These are phyloP conservation scores for Cheilosia soror DNA, from an alignment of 2,888 invertebrate species.

Conservation along the genomic window DNA sequence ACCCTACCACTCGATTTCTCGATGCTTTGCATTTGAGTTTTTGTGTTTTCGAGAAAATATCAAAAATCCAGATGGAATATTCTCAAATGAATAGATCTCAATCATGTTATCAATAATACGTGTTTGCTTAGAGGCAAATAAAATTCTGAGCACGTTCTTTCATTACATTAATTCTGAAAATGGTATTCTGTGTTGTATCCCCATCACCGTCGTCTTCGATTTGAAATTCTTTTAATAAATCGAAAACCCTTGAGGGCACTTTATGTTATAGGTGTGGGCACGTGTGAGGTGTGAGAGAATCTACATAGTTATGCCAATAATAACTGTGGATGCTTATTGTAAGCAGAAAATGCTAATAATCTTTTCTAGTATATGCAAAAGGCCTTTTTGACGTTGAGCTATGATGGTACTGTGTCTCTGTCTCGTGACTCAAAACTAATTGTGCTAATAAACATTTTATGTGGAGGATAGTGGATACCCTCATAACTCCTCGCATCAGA, in stretches of 20 bases:
- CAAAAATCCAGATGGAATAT: slow-evolving; percentile 57
- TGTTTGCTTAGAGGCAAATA: slow-evolving; percentile 58
- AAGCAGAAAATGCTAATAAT: neutral
- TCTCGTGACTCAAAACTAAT: neutral
- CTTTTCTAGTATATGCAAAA: no score
- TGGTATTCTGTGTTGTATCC: slow-evolving; percentile 29
- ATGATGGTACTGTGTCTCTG: neutral
- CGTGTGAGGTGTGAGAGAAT: slow-evolving; percentile 14
- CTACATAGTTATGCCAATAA: slow-evolving; percentile 29
- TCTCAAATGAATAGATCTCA: slow-evolving; percentile 71
- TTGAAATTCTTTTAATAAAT: slow-evolving; percentile 58
- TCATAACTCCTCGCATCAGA: neutral
- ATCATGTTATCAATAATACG: slow-evolving; percentile 73
- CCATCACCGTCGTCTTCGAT: slow-evolving; percentile 39
- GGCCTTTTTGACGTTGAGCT: neutral
- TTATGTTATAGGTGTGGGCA: neutral
- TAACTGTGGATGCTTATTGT: neutral
- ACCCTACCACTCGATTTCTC: slow-evolving; percentile 2
- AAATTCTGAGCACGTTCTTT: slow-evolving; percentile 69
- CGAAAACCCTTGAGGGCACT: slow-evolving; percentile 52
- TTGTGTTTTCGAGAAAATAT: slow-evolving; percentile 23
- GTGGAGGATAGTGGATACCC: neutral
- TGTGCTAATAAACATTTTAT: slow-evolving; percentile 2
- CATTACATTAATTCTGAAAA: slow-evolving; percentile 67
- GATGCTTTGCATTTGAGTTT: slow-evolving; percentile 1